A percentile compares a stretch with the other conserved stretches of the same genome.
Evolutionary conservation across 2,113 vertebrate genomes (phyloP).

Genomic region (Sapayoa aenigma): DNA sequence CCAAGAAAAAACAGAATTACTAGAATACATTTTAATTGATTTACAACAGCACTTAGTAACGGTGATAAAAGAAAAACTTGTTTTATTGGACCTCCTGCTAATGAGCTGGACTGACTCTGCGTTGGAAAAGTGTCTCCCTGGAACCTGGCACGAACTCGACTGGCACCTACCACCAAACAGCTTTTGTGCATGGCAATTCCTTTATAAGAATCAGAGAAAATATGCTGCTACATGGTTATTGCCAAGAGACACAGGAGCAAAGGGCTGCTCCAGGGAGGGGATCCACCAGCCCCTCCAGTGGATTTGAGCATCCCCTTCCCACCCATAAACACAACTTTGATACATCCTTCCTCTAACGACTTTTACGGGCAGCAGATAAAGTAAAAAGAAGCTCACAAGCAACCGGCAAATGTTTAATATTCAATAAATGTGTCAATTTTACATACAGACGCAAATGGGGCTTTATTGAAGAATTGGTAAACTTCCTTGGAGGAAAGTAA

Average conservation of each 20-base stretch:
- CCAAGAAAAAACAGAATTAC: conserved; percentile 34
- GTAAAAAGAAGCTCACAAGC: neutral
- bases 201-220: neutral
- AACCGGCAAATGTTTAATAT: conserved; percentile 75
- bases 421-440: conserved; percentile 83
- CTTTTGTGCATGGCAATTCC: neutral
- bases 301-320: neutral
- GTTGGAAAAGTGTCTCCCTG: neutral
- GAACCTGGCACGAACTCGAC: neutral
- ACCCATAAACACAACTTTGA: conserved; percentile 20
- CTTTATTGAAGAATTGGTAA: conserved; percentile 82
- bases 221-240: neutral
- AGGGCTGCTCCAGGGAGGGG: neutral
- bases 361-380: conserved; percentile 43
- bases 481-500: conserved; percentile 82
- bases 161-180: neutral
- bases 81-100: conserved; percentile 65
- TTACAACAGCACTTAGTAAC: conserved; percentile 61
- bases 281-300: neutral
- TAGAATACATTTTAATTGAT: conserved; percentile 68
- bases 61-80: conserved; percentile 62
- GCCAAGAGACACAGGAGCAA: neutral
- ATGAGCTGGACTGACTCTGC: conserved; percentile 28
- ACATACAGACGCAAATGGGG: conserved; percentile 77
- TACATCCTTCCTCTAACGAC: conserved; percentile 47